Evolutionary conservation across 2,888 invertebrate genomes (phyloP).

Genomic region (Malachius bipustulatus): DNA sequence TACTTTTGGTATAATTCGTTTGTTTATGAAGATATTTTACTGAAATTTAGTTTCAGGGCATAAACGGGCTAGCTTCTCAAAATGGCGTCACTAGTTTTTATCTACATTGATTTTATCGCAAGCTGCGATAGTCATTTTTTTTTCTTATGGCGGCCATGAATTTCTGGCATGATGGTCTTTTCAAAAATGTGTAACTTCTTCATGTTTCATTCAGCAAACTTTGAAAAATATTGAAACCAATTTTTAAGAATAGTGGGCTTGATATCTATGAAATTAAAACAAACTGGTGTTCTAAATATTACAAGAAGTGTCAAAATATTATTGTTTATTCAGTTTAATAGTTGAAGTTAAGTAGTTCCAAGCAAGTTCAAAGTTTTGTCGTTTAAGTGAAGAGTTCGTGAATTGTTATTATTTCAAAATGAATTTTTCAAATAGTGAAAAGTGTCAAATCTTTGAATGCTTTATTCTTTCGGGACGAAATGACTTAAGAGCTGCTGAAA

Average conservation of each 20-base stretch:
- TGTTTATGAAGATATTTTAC: too few species aligned
- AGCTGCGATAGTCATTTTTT: constrained; percentile 2
- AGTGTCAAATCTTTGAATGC: constrained; percentile 1
- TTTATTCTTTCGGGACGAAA: too few species aligned
- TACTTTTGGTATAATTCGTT: too few species aligned
- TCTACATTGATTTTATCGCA: background rate
- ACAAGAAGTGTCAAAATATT: background rate
- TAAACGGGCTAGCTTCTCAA: too few species aligned
- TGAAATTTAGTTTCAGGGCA: too few species aligned
- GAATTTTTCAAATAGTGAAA: background rate
- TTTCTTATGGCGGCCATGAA: constrained; percentile 1
- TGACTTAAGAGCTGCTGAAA: background rate
- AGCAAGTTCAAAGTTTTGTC: background rate
- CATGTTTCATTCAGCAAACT: background rate
- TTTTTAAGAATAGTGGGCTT: background rate
- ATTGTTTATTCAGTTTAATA: too few species aligned
- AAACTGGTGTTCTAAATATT: background rate
- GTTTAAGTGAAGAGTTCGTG: constrained; percentile 3
- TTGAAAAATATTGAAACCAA: constrained; percentile 1
- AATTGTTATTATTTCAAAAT: background rate
- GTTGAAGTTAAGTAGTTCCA: too few species aligned
- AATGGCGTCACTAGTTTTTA: too few species aligned
- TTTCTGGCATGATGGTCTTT: background rate
- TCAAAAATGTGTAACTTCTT: background rate
- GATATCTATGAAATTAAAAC: constrained; percentile 3